Base-by-base conservation (phyloP, 1,140 invertebrate genomes). In the Scylla paramamosain region DNA sequence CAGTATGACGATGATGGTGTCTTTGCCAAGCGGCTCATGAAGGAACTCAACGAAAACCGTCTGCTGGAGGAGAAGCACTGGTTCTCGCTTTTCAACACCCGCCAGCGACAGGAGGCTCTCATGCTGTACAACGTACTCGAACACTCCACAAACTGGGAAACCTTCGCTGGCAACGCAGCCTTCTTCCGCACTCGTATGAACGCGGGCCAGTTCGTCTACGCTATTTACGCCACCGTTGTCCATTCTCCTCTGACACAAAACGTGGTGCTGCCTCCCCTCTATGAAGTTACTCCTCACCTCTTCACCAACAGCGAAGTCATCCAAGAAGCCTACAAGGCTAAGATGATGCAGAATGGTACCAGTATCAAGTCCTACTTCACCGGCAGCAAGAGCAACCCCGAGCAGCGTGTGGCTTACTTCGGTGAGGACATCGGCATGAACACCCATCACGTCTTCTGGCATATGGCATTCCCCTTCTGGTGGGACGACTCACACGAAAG, bases 271-370 rank as follows among this genome's bases (percentile, higher is more conserved):
- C 94, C 94, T 7, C 94, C 94, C 4, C 94, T 95, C 7, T 95
- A 95, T 87, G 94, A 95, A 16, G 94, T 95, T 28, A 95, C 94
- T 83, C 94, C 94, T 48, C 94, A 95, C 52, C 39, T 95, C 82
- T 95, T 95, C 91, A 95, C 94, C 29, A 95, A 95, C 91, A 95
- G 94, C 59, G 94, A 95, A 45, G 91, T 95, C 45, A 95, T 95
- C 48, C 48, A 92, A 28, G 45, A 87, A 67, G 94, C 94, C 28
- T 95, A 95, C 31, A 46, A 28, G 4, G 94, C 94, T 3, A 87
- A 95, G 83, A 92, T 92, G 91, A 95, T 77, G 0, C 82, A 92
- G 0, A 95, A 82, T 7, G 90, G 46, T 0, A 28, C n/a, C 20
- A 95, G 20, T 14, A 86, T 95, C 48, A 25, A 46, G 29, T 87